Percentiles rank a stretch among this genome's conserved stretches.
phyloP scores from a whole-genome alignment of 23 tunicate species.

The Trididemnum miniatum region DNA sequence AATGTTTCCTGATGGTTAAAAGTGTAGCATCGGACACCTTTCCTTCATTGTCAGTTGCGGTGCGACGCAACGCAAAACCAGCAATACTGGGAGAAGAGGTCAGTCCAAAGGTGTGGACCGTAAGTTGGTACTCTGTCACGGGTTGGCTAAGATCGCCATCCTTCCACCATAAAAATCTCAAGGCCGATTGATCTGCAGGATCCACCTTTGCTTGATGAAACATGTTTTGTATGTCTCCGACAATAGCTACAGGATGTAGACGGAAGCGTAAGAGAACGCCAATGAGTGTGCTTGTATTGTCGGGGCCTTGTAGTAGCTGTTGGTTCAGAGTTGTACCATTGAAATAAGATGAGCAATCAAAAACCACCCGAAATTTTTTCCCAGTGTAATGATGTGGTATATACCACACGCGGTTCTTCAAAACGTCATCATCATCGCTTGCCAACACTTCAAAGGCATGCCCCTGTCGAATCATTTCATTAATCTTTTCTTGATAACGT shows the following conservation, averaged over 20 bases:
- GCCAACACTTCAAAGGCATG: not conserved
- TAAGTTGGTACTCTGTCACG: constrained; percentile 25
- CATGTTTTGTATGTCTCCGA: constrained; percentile 11
- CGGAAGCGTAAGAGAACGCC: constrained; percentile 41
- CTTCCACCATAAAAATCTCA: constrained; percentile 40
- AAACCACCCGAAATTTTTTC: constrained; percentile 26
- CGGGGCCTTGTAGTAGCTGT: constrained; percentile 31
- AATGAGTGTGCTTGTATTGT: constrained; percentile 19
- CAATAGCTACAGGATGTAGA: constrained; percentile 1
- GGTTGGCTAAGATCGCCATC: not conserved
- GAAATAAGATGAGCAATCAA: constrained; percentile 15
- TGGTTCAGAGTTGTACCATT: constrained; percentile 25
- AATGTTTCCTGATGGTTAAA: not conserved
- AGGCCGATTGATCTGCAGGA: not conserved
- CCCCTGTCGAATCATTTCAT: not conserved
- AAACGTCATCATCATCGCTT: not conserved
- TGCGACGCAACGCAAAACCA: constrained; percentile 15
- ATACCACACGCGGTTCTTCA: constrained; percentile 1
- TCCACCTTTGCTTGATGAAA: constrained; percentile 14
- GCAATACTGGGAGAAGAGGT: constrained; percentile 15
- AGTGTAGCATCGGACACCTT: not conserved
- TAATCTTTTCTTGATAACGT: constrained; percentile 16
- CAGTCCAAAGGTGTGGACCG: not conserved
- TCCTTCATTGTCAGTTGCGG: constrained; percentile 1
- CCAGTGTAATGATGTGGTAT: constrained; percentile 44